Percentiles rank a stretch among this genome's conserved stretches.
phyloP scores from a whole-genome alignment of 1,140 invertebrate genomes.

The Achatina immaculata region DNA sequence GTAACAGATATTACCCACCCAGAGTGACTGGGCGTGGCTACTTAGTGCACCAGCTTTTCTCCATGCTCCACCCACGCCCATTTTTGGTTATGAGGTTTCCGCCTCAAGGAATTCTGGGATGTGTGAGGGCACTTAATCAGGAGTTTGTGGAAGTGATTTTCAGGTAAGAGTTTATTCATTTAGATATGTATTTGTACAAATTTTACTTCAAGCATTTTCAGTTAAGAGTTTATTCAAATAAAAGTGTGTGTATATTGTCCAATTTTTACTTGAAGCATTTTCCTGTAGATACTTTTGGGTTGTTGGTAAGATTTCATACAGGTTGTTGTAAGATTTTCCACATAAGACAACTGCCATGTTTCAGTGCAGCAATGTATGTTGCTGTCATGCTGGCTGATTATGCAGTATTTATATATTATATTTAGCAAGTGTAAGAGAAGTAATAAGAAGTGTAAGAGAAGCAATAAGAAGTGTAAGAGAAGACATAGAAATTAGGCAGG shows the following conservation, averaged over 20 bases:
- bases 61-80: slow-evolving; percentile 68
- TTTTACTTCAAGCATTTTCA: too few species aligned
- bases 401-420: too few species aligned
- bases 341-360: background rate
- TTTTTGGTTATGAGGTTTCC: slow-evolving; percentile 67
- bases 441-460: too few species aligned
- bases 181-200: slow-evolving; percentile 11
- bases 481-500: too few species aligned
- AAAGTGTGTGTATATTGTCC: background rate
- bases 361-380: too few species aligned
- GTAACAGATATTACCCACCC: slow-evolving; percentile 64
- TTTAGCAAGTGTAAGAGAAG: too few species aligned
- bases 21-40: slow-evolving; percentile 45
- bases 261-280: background rate
- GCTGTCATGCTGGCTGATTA: too few species aligned
- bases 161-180: slow-evolving; percentile 58
- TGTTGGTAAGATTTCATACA: background rate
- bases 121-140: slow-evolving; percentile 63
- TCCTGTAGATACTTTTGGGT: background rate
- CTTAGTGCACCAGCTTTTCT: slow-evolving; percentile 58
- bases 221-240: too few species aligned
- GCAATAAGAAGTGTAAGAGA: too few species aligned
- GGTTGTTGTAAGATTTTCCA: background rate
- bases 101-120: slow-evolving; percentile 66
- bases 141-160: slow-evolving; percentile 69